Percentiles rank a stretch among this genome's conserved stretches.
phyloP scores from a whole-genome alignment of 2,113 vertebrate genomes.

The Orthonyx spaldingii region DNA sequence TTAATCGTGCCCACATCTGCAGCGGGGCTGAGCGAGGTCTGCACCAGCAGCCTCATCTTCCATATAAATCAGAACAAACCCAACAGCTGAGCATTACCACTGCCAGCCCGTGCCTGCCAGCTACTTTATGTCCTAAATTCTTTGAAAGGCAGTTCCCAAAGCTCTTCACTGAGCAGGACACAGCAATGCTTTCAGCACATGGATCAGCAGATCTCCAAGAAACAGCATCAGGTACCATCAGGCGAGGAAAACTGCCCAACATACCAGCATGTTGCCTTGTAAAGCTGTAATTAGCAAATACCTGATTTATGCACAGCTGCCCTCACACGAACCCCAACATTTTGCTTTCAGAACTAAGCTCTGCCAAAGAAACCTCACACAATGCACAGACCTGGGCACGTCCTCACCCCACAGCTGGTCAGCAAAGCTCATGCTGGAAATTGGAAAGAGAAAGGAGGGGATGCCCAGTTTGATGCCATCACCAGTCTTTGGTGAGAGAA shows the following conservation, averaged over 20 bases:
- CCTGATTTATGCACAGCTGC: neutral
- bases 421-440: neutral
- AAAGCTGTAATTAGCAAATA: neutral
- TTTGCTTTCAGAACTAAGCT: neutral
- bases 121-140: constrained; percentile 47
- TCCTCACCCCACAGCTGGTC: neutral
- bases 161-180: neutral
- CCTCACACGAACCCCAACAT: neutral
- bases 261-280: neutral
- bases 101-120: constrained; percentile 48
- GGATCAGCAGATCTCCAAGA: neutral
- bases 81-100: constrained; percentile 8
- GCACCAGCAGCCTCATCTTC: constrained; percentile 16
- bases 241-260: neutral
- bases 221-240: neutral
- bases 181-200: neutral
- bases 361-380: neutral
- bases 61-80: constrained; percentile 17
- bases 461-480: neutral
- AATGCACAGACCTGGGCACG: neutral
- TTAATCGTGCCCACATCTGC: constrained; percentile 44
- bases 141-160: neutral
- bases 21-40: neutral
- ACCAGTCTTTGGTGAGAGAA: neutral
- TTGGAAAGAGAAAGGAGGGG: neutral